These are phyloP conservation scores for Cardiocondyla obscurior DNA, from an alignment of 1,140 invertebrate genomes.

Conservation along the genomic window DNA sequence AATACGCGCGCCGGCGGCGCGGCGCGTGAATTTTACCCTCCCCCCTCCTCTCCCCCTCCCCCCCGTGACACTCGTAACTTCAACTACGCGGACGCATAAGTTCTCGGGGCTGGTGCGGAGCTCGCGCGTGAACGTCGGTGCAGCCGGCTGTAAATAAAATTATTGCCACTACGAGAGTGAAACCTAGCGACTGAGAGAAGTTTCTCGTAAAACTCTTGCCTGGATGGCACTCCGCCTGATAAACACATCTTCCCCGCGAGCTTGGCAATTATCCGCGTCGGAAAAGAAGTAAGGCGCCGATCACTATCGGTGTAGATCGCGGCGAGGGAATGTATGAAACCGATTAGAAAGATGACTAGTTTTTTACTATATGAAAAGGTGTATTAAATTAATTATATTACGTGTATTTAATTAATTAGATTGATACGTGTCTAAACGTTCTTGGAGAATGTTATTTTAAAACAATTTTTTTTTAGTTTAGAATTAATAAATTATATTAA, in stretches of 20 bases:
- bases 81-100: conserved; percentile 40
- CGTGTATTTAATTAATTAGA: no score
- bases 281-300: neutral
- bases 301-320: neutral
- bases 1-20: conserved; percentile 16
- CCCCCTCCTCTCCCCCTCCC: no score
- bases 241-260: conserved; percentile 5
- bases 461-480: no score
- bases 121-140: conserved; percentile 45
- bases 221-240: conserved; percentile 34
- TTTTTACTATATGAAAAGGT: no score
- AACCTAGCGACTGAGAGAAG: conserved; percentile 47
- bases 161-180: conserved; percentile 53
- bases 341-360: no score
- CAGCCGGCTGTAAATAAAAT: conserved; percentile 65
- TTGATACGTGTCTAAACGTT: no score
- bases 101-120: conserved; percentile 20
- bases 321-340: neutral
- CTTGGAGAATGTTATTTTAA: no score
- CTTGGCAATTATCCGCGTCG: conserved; percentile 11
- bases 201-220: conserved; percentile 53
- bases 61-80: conserved; percentile 54
- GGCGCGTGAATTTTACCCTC: conserved; percentile 41
- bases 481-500: no score
- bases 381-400: no score